Evolutionary conservation across 1,140 invertebrate genomes (phyloP).

Genomic region (Tigriopus japonicus): DNA sequence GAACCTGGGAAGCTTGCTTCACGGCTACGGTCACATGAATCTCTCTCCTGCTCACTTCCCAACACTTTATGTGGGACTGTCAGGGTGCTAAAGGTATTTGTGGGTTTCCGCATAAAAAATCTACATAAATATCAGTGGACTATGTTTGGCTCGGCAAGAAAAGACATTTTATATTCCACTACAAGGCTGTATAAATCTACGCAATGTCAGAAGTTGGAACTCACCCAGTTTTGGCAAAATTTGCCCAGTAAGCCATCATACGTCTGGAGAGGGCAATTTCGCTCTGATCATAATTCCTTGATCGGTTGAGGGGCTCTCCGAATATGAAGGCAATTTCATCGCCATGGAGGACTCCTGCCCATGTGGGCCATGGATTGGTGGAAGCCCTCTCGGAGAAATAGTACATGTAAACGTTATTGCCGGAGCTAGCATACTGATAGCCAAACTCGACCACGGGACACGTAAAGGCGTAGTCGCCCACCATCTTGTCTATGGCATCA

Average conservation of each 20-base stretch:
- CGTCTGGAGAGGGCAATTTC: slow-evolving; percentile 59
- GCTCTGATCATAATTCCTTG: slow-evolving; percentile 50
- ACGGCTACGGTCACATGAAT: too few relatives aligned
- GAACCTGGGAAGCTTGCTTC: too few relatives aligned
- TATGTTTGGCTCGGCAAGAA: too few relatives aligned
- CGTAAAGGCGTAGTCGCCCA: slow-evolving; percentile 92
- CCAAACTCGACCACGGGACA: slow-evolving; percentile 81
- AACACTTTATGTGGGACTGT: too few relatives aligned
- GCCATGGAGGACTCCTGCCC: slow-evolving; percentile 88
- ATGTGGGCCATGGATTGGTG: slow-evolving; percentile 73
- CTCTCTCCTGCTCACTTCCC: too few relatives aligned
- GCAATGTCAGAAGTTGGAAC: background rate
- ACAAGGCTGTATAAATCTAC: too few relatives aligned
- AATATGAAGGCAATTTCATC: slow-evolving; percentile 91
- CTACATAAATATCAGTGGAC: too few relatives aligned
- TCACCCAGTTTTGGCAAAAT: slow-evolving; percentile 84
- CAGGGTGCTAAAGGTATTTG: too few relatives aligned
- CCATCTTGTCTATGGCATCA: slow-evolving; percentile 71
- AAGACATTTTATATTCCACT: too few relatives aligned
- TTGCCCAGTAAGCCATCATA: slow-evolving; percentile 88
- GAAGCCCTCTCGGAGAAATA: slow-evolving; percentile 73
- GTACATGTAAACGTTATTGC: slow-evolving; percentile 84
- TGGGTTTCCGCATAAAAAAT: too few relatives aligned
- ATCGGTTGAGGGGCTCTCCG: slow-evolving; percentile 66
- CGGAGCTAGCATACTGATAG: slow-evolving; percentile 60